Evolutionary conservation across 2,888 invertebrate genomes (phyloP).

Genomic region (Rhagophthalmus giganteus): DNA sequence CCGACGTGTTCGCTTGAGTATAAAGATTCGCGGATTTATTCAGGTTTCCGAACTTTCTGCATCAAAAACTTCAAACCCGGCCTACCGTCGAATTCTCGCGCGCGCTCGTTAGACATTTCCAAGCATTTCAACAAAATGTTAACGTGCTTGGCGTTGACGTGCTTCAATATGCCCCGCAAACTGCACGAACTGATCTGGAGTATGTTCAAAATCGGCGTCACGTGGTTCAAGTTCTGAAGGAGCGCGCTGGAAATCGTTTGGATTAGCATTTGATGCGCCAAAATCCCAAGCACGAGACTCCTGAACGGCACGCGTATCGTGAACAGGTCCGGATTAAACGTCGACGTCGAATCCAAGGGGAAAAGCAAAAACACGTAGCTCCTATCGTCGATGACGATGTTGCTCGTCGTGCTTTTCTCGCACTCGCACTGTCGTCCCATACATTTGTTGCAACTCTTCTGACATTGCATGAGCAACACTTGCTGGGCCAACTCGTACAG

Average conservation of each 20-base stretch:
- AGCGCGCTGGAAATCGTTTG: slow-evolving; percentile 88
- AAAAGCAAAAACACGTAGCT: slow-evolving; percentile 88
- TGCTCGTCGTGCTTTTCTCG: slow-evolving; percentile 48
- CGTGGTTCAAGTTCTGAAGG: slow-evolving; percentile 63
- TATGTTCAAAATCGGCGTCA: slow-evolving; percentile 54
- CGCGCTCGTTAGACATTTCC: slow-evolving; percentile 78
- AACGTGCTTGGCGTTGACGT: slow-evolving; percentile 64
- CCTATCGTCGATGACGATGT: slow-evolving; percentile 73
- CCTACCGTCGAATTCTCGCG: slow-evolving; percentile 84
- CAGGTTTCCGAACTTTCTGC: slow-evolving; percentile 87
- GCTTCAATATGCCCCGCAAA: slow-evolving; percentile 49
- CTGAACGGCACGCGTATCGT: slow-evolving; percentile 85
- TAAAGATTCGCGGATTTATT: slow-evolving; percentile 88
- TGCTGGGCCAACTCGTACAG: slow-evolving; percentile 88
- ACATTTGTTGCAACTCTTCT: slow-evolving; percentile 50
- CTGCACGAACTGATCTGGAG: slow-evolving; percentile 53
- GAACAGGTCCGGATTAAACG: slow-evolving; percentile 74
- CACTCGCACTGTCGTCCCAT: slow-evolving; percentile 53
- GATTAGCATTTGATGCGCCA: slow-evolving; percentile 90
- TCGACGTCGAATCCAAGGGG: slow-evolving; percentile 71
- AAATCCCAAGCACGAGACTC: slow-evolving; percentile 82
- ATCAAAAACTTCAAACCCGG: slow-evolving; percentile 92
- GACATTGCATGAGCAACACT: slow-evolving; percentile 68
- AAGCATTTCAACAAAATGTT: slow-evolving; percentile 77
- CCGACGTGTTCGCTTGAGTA: slow-evolving; percentile 88